These are phyloP conservation scores for Trachelus tabidus DNA, from an alignment of 2,888 invertebrate genomes.

Conservation along the genomic window DNA sequence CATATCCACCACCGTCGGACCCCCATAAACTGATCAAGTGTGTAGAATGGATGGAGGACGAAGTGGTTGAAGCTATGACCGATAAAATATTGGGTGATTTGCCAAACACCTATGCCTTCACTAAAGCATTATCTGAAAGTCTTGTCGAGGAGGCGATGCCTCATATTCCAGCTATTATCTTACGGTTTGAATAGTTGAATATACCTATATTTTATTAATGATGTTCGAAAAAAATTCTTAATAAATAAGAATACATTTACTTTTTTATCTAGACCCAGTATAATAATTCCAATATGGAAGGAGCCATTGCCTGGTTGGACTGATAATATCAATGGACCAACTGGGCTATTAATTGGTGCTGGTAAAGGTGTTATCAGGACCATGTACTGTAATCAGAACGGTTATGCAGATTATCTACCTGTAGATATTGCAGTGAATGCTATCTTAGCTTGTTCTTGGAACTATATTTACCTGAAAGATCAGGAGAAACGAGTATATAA, in stretches of 20 bases:
- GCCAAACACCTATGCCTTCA: conserved; percentile 94
- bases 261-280: conserved; percentile 50
- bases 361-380: conserved; percentile 91
- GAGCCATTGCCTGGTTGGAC: conserved; percentile 91
- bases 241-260: neutral
- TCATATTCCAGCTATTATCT: conserved; percentile 81
- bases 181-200: conserved; percentile 72
- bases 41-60: conserved; percentile 83
- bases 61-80: conserved; percentile 74
- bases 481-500: conserved; percentile 73
- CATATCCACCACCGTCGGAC: conserved; percentile 86
- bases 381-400: conserved; percentile 84
- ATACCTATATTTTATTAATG: neutral
- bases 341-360: conserved; percentile 81
- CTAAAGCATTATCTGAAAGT: conserved; percentile 91
- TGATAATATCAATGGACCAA: conserved; percentile 94
- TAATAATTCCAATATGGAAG: conserved; percentile 87
- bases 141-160: conserved; percentile 82
- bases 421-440: conserved; percentile 86
- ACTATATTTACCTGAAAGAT: conserved; percentile 71
- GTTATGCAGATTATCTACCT: conserved; percentile 83
- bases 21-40: conserved; percentile 81
- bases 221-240: neutral
- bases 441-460: conserved; percentile 76
- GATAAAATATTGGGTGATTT: conserved; percentile 78